phyloP scores from a whole-genome alignment of 2,888 invertebrate genomes.

The Melanophora roralis region DNA sequence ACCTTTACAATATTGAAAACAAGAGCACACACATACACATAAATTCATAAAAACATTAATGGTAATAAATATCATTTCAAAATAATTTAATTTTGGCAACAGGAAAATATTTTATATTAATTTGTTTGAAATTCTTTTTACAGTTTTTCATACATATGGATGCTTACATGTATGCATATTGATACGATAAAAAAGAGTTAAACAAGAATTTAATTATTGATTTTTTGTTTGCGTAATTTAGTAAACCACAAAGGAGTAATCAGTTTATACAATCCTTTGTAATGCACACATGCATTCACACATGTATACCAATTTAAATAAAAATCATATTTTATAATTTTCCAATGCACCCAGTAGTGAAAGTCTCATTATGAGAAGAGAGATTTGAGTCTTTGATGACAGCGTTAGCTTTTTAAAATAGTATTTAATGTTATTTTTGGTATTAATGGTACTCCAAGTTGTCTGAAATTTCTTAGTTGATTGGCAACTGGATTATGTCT shows the following conservation, averaged over 20 bases:
- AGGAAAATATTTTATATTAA: neutral
- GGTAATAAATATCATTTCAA: neutral
- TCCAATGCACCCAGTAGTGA: too few relatives aligned
- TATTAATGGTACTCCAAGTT: too few relatives aligned
- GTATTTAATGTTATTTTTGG: too few relatives aligned
- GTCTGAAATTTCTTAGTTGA: too few relatives aligned
- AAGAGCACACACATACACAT: neutral
- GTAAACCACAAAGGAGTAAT: constrained; percentile 44
- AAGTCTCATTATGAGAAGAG: too few relatives aligned
- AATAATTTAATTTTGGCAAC: constrained; percentile 12
- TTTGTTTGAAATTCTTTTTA: neutral
- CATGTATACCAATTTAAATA: constrained; percentile 3
- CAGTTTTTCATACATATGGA: neutral
- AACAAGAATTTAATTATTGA: constrained; percentile 31
- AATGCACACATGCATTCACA: neutral
- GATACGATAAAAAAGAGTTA: neutral
- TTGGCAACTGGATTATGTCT: too few relatives aligned
- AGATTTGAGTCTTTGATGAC: too few relatives aligned
- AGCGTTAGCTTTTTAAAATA: too few relatives aligned
- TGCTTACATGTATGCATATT: too few relatives aligned
- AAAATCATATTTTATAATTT: constrained; percentile 49
- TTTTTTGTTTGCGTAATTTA: neutral
- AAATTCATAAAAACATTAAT: too few relatives aligned
- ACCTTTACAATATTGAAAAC: too few relatives aligned
- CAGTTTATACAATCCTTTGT: neutral